These are phyloP conservation scores for Venturia canescens DNA, from an alignment of 1,140 invertebrate genomes.

Conservation along the genomic window DNA sequence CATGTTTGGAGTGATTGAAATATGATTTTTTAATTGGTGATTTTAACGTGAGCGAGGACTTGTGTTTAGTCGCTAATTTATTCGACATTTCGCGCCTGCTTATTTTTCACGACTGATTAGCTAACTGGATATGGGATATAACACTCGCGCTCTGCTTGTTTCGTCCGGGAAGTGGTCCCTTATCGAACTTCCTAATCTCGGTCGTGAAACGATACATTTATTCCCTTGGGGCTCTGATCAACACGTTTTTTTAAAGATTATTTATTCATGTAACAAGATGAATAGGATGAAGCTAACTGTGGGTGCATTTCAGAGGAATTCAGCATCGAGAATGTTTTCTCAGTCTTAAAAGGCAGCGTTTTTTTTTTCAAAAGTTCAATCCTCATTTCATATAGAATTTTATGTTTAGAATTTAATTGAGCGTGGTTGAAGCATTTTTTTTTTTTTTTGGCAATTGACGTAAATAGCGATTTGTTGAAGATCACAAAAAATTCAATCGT, in stretches of 20 bases:
- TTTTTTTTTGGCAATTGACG: too few species aligned
- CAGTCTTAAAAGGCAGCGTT: too few species aligned
- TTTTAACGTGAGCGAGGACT: constrained; percentile 42
- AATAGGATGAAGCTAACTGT: background rate
- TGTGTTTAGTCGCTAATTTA: constrained; percentile 35
- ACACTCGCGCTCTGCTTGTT: background rate
- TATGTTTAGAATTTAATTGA: too few species aligned
- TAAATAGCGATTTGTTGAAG: too few species aligned
- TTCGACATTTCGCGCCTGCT: constrained; percentile 37
- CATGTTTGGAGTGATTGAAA: constrained; percentile 9
- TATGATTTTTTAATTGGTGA: constrained; percentile 37
- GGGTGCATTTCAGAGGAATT: too few species aligned
- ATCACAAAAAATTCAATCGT: too few species aligned
- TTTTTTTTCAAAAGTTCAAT: too few species aligned
- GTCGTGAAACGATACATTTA: constrained; percentile 21
- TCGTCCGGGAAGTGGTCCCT: constrained; percentile 59
- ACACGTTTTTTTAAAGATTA: constrained; percentile 22
- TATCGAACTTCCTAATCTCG: constrained; percentile 61
- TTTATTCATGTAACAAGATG: too few species aligned
- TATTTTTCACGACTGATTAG: constrained; percentile 19
- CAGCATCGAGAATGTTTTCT: too few species aligned
- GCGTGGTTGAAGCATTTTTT: too few species aligned
- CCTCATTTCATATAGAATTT: too few species aligned
- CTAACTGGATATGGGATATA: constrained; percentile 1
- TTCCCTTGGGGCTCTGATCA: background rate